phyloP scores from a whole-genome alignment of 2,113 vertebrate species.

The Anser cygnoides region DNA sequence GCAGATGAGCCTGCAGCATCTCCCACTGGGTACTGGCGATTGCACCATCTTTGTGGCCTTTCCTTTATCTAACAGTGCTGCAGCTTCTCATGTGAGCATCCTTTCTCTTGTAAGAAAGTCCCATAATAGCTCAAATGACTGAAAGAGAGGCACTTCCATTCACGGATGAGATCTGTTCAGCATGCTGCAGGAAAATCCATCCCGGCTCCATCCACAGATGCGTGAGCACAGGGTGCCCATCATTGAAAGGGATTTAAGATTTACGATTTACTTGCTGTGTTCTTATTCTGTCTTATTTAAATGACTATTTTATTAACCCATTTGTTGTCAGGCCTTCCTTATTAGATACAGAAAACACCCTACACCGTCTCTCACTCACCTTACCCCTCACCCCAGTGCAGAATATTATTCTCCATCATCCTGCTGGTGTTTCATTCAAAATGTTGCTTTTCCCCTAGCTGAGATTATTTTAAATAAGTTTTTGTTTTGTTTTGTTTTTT shows the following conservation, averaged over 20 bases:
- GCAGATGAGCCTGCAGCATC: neutral
- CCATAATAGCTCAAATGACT: accelerated
- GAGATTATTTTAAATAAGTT: neutral
- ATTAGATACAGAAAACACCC: neutral
- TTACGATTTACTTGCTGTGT: neutral
- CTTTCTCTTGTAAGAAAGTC: neutral
- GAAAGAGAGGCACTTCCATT: accelerated
- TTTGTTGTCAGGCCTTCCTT: neutral
- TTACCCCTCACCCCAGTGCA: too few relatives aligned
- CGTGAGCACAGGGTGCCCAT: accelerated
- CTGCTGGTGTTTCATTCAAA: neutral
- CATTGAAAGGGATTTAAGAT: neutral
- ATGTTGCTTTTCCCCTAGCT: neutral
- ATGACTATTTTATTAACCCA: neutral
- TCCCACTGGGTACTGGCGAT: accelerated
- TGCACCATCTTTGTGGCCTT: accelerated
- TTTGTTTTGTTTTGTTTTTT: neutral
- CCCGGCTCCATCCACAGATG: accelerated
- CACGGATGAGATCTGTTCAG: neutral
- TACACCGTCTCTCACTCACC: neutral
- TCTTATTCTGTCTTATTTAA: neutral
- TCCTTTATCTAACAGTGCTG: neutral
- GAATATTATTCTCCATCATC: neutral
- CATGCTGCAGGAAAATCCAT: accelerated
- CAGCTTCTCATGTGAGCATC: neutral